Base-by-base conservation (phyloP, 2,113 vertebrate genomes). In the Cynopterus brachyotis region DNA sequence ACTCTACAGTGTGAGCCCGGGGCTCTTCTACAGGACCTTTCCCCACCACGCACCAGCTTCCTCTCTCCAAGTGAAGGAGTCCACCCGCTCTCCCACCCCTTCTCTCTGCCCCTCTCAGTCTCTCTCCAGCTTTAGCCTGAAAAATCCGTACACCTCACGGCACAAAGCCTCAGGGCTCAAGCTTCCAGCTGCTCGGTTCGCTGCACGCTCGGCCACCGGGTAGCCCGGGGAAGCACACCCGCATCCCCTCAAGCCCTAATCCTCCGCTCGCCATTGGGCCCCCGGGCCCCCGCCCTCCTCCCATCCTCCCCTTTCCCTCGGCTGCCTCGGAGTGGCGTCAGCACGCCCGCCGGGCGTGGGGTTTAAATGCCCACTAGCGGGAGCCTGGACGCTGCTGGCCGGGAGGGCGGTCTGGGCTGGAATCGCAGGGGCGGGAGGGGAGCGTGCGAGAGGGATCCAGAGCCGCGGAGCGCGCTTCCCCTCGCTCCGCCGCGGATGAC, bases 301-400 rank as follows among this genome's bases (percentile, higher is more conserved):
- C 78, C 30, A 26, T 19, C 50, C 35, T 28, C 17, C 20, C 64
- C n/a, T 60, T 85, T 81, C 17, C 20, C 64, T 19, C 62, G 5
- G 69, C 70, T 9, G 72, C 79, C 70, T 3, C 1, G 5, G 69
- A 59, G 79, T 96, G 94, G 96, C 97, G 97, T 97, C 96, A 96
- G 91, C 89, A 94, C 95, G 97, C 82, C 45, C 17, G 88, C 28
- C 11, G 16, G 59, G 91, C 84, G 53, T 81, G 75, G 90, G 96
- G 70, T 95, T 98, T 96, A 98, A 98, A 98, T 94, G 86, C 87
- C 75, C 97, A 72, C 87, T 30, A 72, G 86, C 76, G 0, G 95
- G 92, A 93, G 79, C 70, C 86, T 11, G 0, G 73, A 82, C 93
- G 86, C 81, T 53, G 73, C 55, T 80, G 62, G 73, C 75, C 90